phyloP scores from a whole-genome alignment of 1,140 invertebrate species.

The Drosophila tropicalis region DNA sequence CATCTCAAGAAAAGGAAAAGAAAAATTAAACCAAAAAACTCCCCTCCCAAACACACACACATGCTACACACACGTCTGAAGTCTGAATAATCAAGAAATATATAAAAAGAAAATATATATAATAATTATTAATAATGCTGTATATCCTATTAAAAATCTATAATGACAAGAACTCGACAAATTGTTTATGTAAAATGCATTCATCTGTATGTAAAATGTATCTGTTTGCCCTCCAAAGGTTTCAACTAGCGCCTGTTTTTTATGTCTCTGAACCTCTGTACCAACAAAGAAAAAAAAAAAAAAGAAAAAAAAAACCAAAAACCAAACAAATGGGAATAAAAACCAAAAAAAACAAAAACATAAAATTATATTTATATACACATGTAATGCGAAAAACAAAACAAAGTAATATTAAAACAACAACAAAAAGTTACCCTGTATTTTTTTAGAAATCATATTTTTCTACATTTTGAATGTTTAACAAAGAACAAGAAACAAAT shows the following conservation, averaged over 20 bases:
- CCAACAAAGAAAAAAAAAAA: conserved; percentile 45
- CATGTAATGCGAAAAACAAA: conserved; percentile 20
- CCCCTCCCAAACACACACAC: background rate
- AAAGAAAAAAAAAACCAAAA: conserved; percentile 3
- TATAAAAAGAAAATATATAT: no score
- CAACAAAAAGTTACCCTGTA: conserved; percentile 61
- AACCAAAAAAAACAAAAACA: conserved; percentile 24
- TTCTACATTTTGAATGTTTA: conserved; percentile 73
- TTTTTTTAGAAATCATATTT: conserved; percentile 78
- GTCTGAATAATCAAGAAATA: conserved; percentile 27
- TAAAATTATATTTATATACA: conserved; percentile 58
- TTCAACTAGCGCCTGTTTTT: conserved; percentile 77
- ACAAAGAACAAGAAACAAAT: conserved; percentile 10
- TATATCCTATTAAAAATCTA: background rate
- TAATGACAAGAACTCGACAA: background rate
- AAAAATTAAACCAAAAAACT: conserved; percentile 8
- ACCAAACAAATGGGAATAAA: background rate
- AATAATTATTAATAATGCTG: conserved; percentile 13
- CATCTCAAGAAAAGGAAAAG: conserved; percentile 26
- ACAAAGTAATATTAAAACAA: conserved; percentile 21
- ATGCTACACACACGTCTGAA: conserved; percentile 31
- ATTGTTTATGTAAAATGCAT: background rate
- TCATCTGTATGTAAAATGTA: conserved; percentile 35
- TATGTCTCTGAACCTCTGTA: conserved; percentile 63
- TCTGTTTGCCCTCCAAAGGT: conserved; percentile 78